Percentiles rank a stretch among this genome's conserved stretches.
phyloP scores from a whole-genome alignment of 64 coral and sea anemone genomes.

The Catalaphyllia jardinei region DNA sequence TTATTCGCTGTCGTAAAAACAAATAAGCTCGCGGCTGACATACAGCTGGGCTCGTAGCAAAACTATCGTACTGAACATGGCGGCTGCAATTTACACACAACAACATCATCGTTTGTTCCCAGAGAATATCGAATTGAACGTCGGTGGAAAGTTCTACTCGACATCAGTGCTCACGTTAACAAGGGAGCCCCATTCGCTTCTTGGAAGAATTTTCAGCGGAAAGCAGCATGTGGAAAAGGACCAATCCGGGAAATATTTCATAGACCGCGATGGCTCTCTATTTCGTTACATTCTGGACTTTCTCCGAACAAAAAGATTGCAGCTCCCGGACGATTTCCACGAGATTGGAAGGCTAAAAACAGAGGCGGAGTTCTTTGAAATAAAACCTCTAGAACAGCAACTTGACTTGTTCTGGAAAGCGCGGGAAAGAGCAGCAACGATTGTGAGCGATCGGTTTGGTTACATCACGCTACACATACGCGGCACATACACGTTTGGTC shows the following conservation, averaged over 20 bases:
- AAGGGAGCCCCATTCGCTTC: constrained; percentile 77
- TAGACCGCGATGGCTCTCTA: constrained; percentile 80
- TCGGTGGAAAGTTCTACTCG: constrained; percentile 87
- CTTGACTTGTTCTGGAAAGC: constrained; percentile 58
- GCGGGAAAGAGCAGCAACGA: constrained; percentile 2
- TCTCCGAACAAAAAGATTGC: constrained; percentile 61
- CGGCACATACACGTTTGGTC: constrained; percentile 77
- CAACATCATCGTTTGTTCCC: constrained; percentile 69
- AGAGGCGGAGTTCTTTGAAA: constrained; percentile 81
- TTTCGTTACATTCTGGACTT: constrained; percentile 91
- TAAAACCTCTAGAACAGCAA: constrained; percentile 61
- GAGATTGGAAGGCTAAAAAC: constrained; percentile 81
- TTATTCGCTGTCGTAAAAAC: constrained; percentile 33
- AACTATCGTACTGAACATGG: constrained; percentile 57
- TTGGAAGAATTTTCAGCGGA: constrained; percentile 82
- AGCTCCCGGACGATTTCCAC: constrained; percentile 72
- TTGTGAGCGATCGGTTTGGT: constrained; percentile 61
- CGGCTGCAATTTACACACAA: neutral
- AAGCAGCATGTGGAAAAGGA: constrained; percentile 68
- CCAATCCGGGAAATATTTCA: constrained; percentile 78
- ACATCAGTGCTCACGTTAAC: constrained; percentile 86
- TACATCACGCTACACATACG: constrained; percentile 87
- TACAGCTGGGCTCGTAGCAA: neutral
- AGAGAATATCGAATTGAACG: constrained; percentile 88
- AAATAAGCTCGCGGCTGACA: neutral